Evolutionary conservation across 2,888 invertebrate species (phyloP).

Genomic region (Troglohyphantes excavatus): DNA sequence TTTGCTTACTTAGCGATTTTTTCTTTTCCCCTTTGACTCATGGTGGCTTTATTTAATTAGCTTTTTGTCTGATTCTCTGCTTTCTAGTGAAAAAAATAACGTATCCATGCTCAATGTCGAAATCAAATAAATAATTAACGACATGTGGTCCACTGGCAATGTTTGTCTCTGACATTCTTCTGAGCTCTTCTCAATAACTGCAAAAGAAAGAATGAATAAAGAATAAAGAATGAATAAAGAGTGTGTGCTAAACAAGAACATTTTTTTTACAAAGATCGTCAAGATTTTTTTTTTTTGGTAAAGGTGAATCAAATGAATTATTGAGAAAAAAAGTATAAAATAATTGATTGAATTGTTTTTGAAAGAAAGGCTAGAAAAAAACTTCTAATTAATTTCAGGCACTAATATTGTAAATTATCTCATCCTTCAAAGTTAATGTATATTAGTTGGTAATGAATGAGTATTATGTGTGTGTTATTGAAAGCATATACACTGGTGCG

Average conservation of each 20-base stretch:
- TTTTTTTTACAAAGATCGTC: neutral
- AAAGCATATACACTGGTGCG: too few relatives aligned
- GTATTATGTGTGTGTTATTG: too few relatives aligned
- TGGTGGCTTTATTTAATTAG: conserved; percentile 78
- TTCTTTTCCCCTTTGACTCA: conserved; percentile 52
- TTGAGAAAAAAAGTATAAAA: conserved; percentile 26
- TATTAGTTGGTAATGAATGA: too few relatives aligned
- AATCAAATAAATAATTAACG: conserved; percentile 78
- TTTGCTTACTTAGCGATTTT: conserved; percentile 37
- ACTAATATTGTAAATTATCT: too few relatives aligned
- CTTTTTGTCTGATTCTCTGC: conserved; percentile 75
- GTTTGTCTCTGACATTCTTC: conserved; percentile 64
- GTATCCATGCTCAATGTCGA: conserved; percentile 70
- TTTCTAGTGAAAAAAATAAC: conserved; percentile 57
- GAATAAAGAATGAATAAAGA: neutral
- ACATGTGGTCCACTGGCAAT: conserved; percentile 71
- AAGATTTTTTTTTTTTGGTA: conserved; percentile 26
- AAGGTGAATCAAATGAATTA: conserved; percentile 62
- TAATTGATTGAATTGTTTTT: conserved; percentile 72
- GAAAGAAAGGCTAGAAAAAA: conserved; percentile 18
- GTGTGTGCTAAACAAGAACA: conserved; percentile 19
- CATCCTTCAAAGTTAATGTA: too few relatives aligned
- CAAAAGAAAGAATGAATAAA: conserved; percentile 28
- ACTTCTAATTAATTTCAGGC: conserved; percentile 30
- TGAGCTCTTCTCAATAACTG: conserved; percentile 37